These are phyloP conservation scores for Subacronicta megacephala DNA, from an alignment of 2,888 invertebrate genomes.

Conservation along the genomic window DNA sequence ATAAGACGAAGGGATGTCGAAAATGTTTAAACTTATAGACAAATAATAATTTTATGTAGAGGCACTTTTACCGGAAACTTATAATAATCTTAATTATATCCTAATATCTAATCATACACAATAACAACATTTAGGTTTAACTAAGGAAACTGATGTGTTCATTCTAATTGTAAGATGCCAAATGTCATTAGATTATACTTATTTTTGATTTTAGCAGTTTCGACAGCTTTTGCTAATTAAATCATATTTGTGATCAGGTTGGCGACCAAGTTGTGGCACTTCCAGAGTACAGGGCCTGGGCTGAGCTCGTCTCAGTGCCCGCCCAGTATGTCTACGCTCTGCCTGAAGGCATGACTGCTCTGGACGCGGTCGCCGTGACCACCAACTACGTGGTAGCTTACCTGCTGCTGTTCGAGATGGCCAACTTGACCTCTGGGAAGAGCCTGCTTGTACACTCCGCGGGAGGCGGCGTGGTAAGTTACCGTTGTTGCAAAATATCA, in stretches of 20 bases:
- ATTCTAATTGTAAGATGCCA: too few relatives aligned
- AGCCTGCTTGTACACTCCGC: constrained; percentile 95
- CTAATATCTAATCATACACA: too few relatives aligned
- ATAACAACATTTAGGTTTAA: too few relatives aligned
- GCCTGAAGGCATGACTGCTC: constrained; percentile 93
- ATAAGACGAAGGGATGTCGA: too few relatives aligned
- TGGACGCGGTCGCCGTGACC: constrained; percentile 95
- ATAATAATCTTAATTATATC: too few relatives aligned
- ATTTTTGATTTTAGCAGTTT: background rate
- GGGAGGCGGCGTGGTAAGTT: constrained; percentile 96
- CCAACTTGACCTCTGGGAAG: constrained; percentile 93
- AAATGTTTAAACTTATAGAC: too few relatives aligned
- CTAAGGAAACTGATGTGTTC: too few relatives aligned
- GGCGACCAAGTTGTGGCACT: constrained; percentile 95
- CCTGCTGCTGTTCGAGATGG: constrained; percentile 95
- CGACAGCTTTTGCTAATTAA: background rate
- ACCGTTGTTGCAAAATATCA: background rate
- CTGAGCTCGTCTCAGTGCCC: constrained; percentile 94
- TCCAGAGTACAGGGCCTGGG: constrained; percentile 96
- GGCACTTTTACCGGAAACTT: too few relatives aligned
- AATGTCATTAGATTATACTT: too few relatives aligned
- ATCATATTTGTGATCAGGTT: constrained; percentile 84
- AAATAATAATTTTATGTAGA: too few relatives aligned
- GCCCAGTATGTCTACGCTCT: constrained; percentile 94
- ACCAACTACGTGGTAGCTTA: constrained; percentile 96